Evolutionary conservation across 2,113 vertebrate species (phyloP).

Genomic region (Cyprinus carpio): DNA sequence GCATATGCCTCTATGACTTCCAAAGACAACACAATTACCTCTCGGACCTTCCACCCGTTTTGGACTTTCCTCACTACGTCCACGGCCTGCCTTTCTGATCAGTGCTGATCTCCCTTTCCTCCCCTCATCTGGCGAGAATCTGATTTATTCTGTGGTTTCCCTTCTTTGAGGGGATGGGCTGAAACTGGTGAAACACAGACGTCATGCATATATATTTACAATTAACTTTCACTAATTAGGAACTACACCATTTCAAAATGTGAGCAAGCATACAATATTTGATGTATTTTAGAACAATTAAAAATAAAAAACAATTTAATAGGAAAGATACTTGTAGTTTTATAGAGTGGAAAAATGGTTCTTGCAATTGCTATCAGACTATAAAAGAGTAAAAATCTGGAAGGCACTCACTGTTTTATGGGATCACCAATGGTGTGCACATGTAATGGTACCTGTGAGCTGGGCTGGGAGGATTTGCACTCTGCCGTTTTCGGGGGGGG

Average conservation of each 20-base stretch:
- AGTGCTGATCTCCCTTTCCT: slow-evolving; percentile 66
- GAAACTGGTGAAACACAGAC: slow-evolving; percentile 25
- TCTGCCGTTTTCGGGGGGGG: slow-evolving; percentile 54
- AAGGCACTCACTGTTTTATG: background rate
- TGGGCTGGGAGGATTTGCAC: slow-evolving; percentile 68
- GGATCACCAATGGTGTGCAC: background rate
- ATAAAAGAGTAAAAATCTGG: background rate
- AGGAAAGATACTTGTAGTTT: background rate
- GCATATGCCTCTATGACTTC: background rate
- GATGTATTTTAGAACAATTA: background rate
- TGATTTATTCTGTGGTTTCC: slow-evolving; percentile 59
- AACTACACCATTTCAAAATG: background rate
- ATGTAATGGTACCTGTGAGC: slow-evolving; percentile 63
- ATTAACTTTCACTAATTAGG: background rate
- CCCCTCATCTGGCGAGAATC: slow-evolving; percentile 53
- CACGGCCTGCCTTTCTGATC: slow-evolving; percentile 63
- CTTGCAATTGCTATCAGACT: background rate
- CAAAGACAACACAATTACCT: slow-evolving; percentile 55
- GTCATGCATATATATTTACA: background rate
- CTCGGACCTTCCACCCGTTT: slow-evolving; percentile 52
- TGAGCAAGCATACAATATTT: background rate
- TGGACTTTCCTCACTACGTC: slow-evolving; percentile 59
- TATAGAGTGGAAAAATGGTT: background rate
- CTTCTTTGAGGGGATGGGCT: slow-evolving; percentile 62
- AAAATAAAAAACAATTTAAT: background rate